phyloP scores from a whole-genome alignment of 2,888 invertebrate genomes.

The Ochlodes sylvanus region DNA sequence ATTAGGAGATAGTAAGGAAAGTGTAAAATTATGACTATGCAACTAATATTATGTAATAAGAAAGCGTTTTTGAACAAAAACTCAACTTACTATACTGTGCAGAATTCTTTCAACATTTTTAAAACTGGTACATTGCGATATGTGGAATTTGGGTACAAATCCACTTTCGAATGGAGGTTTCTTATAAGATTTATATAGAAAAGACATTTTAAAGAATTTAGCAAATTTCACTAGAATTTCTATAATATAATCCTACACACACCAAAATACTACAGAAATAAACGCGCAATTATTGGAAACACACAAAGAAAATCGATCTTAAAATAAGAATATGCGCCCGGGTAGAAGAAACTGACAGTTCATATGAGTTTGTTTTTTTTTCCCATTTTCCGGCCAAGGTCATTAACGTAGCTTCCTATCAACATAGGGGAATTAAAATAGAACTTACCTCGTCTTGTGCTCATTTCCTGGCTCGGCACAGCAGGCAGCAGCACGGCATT shows the following conservation, averaged over 20 bases:
- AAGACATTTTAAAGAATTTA: slow-evolving; percentile 42
- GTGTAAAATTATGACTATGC: background rate
- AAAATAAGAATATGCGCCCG: slow-evolving; percentile 35
- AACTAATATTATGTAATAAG: slow-evolving; percentile 22
- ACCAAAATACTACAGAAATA: background rate
- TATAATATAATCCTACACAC: background rate
- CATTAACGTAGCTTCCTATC: slow-evolving; percentile 53
- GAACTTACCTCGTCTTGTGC: slow-evolving; percentile 74
- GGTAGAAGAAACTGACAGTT: slow-evolving; percentile 53
- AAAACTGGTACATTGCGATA: slow-evolving; percentile 56
- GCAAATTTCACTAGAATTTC: background rate
- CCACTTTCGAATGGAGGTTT: slow-evolving; percentile 71
- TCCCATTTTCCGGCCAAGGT: slow-evolving; percentile 54
- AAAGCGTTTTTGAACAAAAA: background rate
- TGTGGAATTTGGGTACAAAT: slow-evolving; percentile 62
- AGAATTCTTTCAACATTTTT: slow-evolving; percentile 60
- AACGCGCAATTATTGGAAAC: slow-evolving; percentile 4
- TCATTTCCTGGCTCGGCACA: slow-evolving; percentile 67
- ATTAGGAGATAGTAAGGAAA: no score
- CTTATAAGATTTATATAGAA: slow-evolving; percentile 72
- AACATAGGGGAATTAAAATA: slow-evolving; percentile 60
- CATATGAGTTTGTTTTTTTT: slow-evolving; percentile 28
- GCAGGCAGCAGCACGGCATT: slow-evolving; percentile 90
- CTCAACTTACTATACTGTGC: slow-evolving; percentile 47
- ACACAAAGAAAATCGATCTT: slow-evolving; percentile 26